Conservation (phyloP, 2,888 invertebrate genomes). For the Nomada ferruginata region DNA sequence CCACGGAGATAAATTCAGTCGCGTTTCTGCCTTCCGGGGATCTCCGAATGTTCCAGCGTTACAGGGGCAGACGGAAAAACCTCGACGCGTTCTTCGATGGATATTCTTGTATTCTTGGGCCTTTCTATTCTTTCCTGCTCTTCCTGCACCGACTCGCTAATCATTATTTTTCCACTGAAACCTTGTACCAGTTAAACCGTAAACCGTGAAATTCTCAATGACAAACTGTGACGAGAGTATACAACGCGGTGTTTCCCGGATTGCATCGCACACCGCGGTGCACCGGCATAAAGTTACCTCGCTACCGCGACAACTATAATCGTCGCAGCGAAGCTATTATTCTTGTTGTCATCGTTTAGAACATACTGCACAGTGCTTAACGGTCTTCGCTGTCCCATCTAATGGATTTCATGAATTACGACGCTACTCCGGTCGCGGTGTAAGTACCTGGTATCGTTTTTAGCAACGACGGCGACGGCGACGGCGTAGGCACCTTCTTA, state of each 20-base stretch:
- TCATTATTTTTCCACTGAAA: too few relatives aligned
- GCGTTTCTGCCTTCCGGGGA: slow-evolving; percentile 35
- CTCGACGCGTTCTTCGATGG: slow-evolving; percentile 3
- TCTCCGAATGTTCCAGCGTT: slow-evolving; percentile 28
- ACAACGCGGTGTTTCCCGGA: background rate
- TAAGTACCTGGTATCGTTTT: background rate
- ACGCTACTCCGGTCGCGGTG: slow-evolving; percentile 20
- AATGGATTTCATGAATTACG: slow-evolving; percentile 66
- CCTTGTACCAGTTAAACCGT: too few relatives aligned
- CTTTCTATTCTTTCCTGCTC: too few relatives aligned
- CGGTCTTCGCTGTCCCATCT: slow-evolving; percentile 46
- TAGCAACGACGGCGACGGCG: background rate
- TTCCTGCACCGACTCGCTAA: too few relatives aligned
- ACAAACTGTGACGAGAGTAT: slow-evolving; percentile 18
- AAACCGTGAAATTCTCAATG: background rate
- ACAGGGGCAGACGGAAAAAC: too few relatives aligned
- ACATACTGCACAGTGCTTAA: slow-evolving; percentile 30
- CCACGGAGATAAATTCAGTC: slow-evolving; percentile 56
- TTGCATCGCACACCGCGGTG: background rate
- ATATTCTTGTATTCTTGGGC: background rate
- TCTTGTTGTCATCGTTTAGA: slow-evolving; percentile 47
- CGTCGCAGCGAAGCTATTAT: slow-evolving; percentile 53
- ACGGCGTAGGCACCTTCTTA: too few relatives aligned
- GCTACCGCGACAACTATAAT: slow-evolving; percentile 42
- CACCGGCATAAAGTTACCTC: background rate